phyloP scores from a whole-genome alignment of 2,888 invertebrate species.

The Heliconius ismenius region DNA sequence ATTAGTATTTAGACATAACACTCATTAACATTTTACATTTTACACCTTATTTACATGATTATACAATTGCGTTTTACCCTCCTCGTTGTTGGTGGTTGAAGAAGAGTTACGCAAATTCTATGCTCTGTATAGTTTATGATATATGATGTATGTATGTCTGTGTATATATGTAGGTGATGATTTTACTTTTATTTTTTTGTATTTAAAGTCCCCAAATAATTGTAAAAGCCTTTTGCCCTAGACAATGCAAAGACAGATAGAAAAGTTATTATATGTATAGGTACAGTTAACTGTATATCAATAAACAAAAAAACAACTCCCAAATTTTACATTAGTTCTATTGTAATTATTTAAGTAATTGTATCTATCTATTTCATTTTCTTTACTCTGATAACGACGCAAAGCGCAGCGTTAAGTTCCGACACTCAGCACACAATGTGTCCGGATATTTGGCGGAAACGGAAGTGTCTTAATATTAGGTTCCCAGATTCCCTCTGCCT shows the following conservation, averaged over 20 bases:
- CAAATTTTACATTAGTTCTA: not conserved
- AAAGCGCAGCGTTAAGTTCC: no score
- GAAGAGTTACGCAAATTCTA: constrained; percentile 18
- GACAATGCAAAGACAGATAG: not conserved
- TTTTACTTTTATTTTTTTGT: not conserved
- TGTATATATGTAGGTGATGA: not conserved
- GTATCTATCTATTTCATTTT: no score
- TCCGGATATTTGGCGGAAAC: no score
- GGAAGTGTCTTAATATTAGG: no score
- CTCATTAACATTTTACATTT: constrained; percentile 26
- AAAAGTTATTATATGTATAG: not conserved
- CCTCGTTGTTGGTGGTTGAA: constrained; percentile 13
- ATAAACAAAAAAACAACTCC: not conserved
- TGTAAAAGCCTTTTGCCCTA: no score
- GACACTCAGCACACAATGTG: no score
- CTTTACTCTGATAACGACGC: no score
- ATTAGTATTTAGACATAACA: constrained; percentile 13
- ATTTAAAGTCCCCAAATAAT: no score
- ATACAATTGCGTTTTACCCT: constrained; percentile 27
- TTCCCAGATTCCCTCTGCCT: no score
- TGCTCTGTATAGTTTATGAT: not conserved
- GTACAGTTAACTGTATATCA: no score
- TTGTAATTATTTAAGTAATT: not conserved
- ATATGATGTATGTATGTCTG: not conserved
- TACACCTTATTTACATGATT: constrained; percentile 34